Evolutionary conservation across 2,113 vertebrate genomes (phyloP), one percentile per base, ranked within the genome.

Genomic region (Gila orcuttii): DNA sequence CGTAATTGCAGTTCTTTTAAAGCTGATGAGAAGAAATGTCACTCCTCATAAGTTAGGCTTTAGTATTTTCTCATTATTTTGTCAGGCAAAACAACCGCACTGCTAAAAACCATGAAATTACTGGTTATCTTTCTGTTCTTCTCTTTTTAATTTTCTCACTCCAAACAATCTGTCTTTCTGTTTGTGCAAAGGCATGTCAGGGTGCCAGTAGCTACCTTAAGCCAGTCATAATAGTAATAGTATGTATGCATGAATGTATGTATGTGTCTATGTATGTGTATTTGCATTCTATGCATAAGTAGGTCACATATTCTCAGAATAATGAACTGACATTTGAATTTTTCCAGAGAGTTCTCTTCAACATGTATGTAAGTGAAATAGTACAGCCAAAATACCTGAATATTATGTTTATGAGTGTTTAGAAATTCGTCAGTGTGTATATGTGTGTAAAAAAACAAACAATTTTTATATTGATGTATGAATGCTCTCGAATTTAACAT

Each of bases 251-350:
- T 69, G 33, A n/a, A 15, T 74, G 23, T 57, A 23, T 57, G 28
- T 33, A 33, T 47, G n/a, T n/a, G n/a, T n/a, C n/a, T n/a, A n/a
- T 39, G 64, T 83, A 59, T 55, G 52, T 36, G 6, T 57, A 62
- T 39, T 55, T 31, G 13, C 68, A 57, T 74, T 80, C 47, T 66
- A 45, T 81, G 47, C 83, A 82, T 39, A 93, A 88, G 77, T 89
- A 87, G 89, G 90, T 89, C 88, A 89, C 85, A 87, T 88, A 86
- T 68, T 31, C 74, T 87, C 45, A 75, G 87, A 50, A 74, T 68
- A 76, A 64, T 76, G 2, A 59, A 25, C 45, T 73, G 71, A 13
- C 60, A 74, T 87, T 84, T 77, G 45, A n/a, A 71, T 55, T 42
- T 83, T 80, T 62, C 17, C 28, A 79, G 76, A 6, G 19, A 74